Evolutionary conservation across 2,797 vertebrate species (phyloP).

Genomic region (Menidia menidia): DNA sequence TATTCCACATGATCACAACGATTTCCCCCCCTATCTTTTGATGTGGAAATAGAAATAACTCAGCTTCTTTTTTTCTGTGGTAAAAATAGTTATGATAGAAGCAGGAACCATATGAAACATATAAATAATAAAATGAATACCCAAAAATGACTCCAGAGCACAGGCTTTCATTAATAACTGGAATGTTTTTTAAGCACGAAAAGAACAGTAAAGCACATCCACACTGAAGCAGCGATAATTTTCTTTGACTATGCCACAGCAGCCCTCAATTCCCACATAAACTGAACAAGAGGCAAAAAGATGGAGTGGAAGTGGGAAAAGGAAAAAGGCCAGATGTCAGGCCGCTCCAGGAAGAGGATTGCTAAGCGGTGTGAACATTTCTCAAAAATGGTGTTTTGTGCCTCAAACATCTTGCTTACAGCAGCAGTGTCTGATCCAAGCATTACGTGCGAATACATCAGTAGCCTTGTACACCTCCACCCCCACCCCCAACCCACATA

Average conservation of each 20-base stretch:
- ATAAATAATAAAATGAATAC: neutral
- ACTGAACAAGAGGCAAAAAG: conserved; percentile 56
- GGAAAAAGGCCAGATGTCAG: conserved; percentile 80
- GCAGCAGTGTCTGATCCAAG: conserved; percentile 89
- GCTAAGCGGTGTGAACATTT: conserved; percentile 83
- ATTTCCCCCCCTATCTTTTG: too few species aligned
- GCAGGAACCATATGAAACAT: neutral
- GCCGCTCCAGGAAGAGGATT: conserved; percentile 76
- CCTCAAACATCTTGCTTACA: conserved; percentile 90
- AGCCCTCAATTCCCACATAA: conserved; percentile 29
- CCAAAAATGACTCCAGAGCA: neutral
- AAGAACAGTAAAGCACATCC: conserved; percentile 28
- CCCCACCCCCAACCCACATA: neutral
- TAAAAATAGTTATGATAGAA: neutral
- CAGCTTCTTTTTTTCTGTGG: too few species aligned
- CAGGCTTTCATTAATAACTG: conserved; percentile 17
- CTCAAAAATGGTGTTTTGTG: conserved; percentile 84
- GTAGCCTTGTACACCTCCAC: conserved; percentile 75
- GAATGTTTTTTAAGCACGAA: neutral
- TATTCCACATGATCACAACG: too few species aligned
- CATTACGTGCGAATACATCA: conserved; percentile 89
- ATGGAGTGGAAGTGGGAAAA: conserved; percentile 69
- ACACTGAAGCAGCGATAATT: conserved; percentile 44
- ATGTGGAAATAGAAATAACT: too few species aligned
- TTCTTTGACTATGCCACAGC: conserved; percentile 34